A percentile compares a stretch with the other conserved stretches of the same genome.
Conservation (phyloP, 2,113 vertebrate genomes). For the Lathamus discolor region DNA sequence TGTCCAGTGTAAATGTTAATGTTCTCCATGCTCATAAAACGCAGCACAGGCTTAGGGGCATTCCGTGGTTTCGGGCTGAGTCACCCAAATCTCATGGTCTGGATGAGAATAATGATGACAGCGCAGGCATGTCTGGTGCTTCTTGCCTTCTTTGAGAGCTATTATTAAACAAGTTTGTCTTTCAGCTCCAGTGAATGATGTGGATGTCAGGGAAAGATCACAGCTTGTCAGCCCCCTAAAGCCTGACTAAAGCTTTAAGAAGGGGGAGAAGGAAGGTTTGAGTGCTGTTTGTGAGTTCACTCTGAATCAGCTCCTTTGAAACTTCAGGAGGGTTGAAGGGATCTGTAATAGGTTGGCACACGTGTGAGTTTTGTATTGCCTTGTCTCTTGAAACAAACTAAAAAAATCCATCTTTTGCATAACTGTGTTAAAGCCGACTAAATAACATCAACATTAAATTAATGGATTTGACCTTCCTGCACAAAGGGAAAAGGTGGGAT, state of each 20-base stretch:
- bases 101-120: constrained; percentile 18
- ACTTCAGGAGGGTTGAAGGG: background rate
- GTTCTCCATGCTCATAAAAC: constrained; percentile 48
- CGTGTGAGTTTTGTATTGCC: background rate
- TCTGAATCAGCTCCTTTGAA: background rate
- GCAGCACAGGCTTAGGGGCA: background rate
- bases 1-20: background rate
- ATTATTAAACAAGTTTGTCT: constrained; percentile 52
- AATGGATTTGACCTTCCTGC: background rate
- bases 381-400: background rate
- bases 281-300: background rate
- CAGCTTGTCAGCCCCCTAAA: background rate
- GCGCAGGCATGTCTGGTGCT: background rate
- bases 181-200: constrained; percentile 51
- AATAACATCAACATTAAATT: background rate
- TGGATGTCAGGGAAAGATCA: constrained; percentile 29
- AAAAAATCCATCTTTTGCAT: background rate
- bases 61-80: constrained; percentile 54
- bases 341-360: background rate
- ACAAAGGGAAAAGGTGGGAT: background rate
- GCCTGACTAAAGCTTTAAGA: background rate
- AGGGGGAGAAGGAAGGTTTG: background rate
- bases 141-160: constrained; percentile 23
- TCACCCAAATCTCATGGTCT: constrained; percentile 53
- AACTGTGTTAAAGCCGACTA: background rate